phyloP scores from a whole-genome alignment of 2,113 vertebrate genomes.

The Corythoichthys intestinalis region DNA sequence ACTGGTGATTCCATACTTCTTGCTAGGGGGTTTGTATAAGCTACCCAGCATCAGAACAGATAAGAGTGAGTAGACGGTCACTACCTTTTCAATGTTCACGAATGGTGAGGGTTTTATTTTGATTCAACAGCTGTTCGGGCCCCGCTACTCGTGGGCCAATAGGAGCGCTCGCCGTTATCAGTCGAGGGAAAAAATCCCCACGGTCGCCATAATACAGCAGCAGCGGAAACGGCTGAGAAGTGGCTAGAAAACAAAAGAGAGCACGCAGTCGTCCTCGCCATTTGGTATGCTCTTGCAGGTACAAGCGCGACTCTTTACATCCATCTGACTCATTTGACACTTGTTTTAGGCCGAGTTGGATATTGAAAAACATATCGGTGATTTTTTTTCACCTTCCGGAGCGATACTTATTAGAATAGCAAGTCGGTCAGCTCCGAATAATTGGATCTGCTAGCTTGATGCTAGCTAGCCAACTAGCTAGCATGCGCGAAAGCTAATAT shows the following conservation, averaged over 20 bases:
- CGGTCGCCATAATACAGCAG: slow-evolving; percentile 84
- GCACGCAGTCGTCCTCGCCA: slow-evolving; percentile 73
- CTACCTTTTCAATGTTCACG: background rate
- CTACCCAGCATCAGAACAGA: background rate
- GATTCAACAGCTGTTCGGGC: slow-evolving; percentile 63
- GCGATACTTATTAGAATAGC: slow-evolving; percentile 26
- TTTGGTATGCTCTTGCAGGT: slow-evolving; percentile 81
- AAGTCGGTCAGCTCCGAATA: slow-evolving; percentile 49
- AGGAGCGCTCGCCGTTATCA: slow-evolving; percentile 58
- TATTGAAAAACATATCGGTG: background rate
- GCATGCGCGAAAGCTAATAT: slow-evolving; percentile 46
- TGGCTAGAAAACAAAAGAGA: slow-evolving; percentile 80
- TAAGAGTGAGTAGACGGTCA: background rate
- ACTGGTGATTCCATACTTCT: too few relatives aligned
- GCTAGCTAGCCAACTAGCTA: slow-evolving; percentile 52
- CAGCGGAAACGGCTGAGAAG: slow-evolving; percentile 72
- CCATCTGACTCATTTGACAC: background rate
- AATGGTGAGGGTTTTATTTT: slow-evolving; percentile 31
- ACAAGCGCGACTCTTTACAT: slow-evolving; percentile 28
- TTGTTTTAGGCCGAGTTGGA: background rate
- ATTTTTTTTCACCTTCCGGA: background rate
- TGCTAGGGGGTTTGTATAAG: background rate
- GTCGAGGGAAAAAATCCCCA: slow-evolving; percentile 53
- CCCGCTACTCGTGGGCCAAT: slow-evolving; percentile 51
- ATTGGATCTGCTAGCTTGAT: slow-evolving; percentile 50